Base-by-base conservation (phyloP, 1,140 invertebrate species). In the Drosophila pallidifrons region DNA sequence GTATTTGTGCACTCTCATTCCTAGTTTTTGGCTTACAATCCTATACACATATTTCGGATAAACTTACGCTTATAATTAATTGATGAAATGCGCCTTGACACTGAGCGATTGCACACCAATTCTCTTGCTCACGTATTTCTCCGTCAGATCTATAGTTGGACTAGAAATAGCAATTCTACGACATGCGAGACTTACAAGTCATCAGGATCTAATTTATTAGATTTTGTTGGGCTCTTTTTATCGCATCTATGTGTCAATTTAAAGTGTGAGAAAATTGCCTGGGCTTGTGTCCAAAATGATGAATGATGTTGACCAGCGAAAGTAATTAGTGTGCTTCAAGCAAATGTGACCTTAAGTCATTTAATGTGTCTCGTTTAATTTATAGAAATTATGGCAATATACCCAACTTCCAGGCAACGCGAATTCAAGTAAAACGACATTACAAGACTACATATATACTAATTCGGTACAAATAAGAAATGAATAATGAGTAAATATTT, bases 61-160 rank as follows among this genome's bases (percentile, higher is more conserved):
- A 71, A 65, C 67, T 80, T 69, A 61, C 30, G 25, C 16, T 7
- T 74, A 74, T 82, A 89, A 91, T 91, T 91, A 91, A 91, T 91
- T 91, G 89, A 91, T 86, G 89, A 86, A 91, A 89, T 86, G 73
- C 82, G 77, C 63, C 41, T 73, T 89, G 85, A 89, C 85, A 89
- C 78, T 89, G 85, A 89, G 77, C 88, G 87, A 89, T 89, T 79
- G 81, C 63, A 52, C 69, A 66, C 41, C 70, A 58, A 35, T 30
- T 57, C 25, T 65, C 68, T 73, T 43, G 65, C 30, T 35, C 41
- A 10, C 35, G 35, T 10, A 10, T 60, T 35, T 77, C 38, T 78
- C 72, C 49, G 11, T 35, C 70, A 61, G 66, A 67, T 68, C 43
- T 57, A 3, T 55, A 60, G 43, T 65, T 28, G 16, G 32, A n/a